Conservation (phyloP, 2,888 invertebrate genomes). For the Mallateleia sp. region DNA sequence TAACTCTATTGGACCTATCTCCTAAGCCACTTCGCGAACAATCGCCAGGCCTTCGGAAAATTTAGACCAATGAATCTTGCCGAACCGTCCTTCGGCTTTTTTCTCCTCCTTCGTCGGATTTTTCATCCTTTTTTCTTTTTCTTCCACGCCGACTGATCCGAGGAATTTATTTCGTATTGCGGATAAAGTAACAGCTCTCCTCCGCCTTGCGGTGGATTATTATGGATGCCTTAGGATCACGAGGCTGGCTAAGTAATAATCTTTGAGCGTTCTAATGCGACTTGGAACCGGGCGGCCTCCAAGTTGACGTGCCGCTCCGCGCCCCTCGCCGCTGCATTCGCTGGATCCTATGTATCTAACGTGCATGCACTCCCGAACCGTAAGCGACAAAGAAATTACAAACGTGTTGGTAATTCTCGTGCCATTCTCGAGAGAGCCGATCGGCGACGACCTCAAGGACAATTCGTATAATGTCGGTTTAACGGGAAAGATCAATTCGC, state of each 20-base stretch:
- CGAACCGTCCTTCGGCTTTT: not conserved
- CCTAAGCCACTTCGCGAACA: not conserved
- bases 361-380: constrained; percentile 79
- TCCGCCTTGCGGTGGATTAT: constrained; percentile 83
- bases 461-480: constrained; percentile 79
- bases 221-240: constrained; percentile 88
- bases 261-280: constrained; percentile 88
- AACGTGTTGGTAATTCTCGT: constrained; percentile 76
- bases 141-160: constrained; percentile 70
- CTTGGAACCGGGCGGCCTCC: constrained; percentile 87
- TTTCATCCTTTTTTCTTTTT: constrained; percentile 22
- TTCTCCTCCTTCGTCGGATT: not conserved
- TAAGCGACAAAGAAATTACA: constrained; percentile 79
- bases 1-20: too few species aligned
- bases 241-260: constrained; percentile 88
- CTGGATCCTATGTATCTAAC: constrained; percentile 76
- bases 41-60: not conserved
- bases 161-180: constrained; percentile 78
- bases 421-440: constrained; percentile 78
- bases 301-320: constrained; percentile 82
- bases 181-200: constrained; percentile 78
- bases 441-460: constrained; percentile 80
- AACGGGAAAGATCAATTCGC: constrained; percentile 80
- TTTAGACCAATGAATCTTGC: not conserved
- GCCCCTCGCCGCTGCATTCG: constrained; percentile 49